Percentiles rank a stretch among this genome's conserved stretches.
Conservation (phyloP, 2,888 invertebrate species). For the Sphaerophoria taeniata region DNA sequence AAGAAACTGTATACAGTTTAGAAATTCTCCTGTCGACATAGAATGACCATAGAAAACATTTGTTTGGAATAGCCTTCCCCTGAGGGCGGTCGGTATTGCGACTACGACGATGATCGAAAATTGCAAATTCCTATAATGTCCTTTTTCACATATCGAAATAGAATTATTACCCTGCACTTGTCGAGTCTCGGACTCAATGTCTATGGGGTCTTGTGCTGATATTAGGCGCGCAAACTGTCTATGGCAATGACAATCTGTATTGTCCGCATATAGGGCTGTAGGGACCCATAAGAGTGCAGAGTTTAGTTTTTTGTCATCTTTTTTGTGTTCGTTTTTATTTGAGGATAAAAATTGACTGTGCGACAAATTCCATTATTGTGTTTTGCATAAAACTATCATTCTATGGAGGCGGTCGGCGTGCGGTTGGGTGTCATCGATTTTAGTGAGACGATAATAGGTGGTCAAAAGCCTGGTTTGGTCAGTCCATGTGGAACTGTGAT, state of each 20-base stretch:
- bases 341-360: constrained; percentile 14
- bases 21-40: constrained; percentile 26
- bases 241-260: too few relatives aligned
- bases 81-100: background rate
- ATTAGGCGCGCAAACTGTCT: constrained; percentile 50
- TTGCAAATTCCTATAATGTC: constrained; percentile 56
- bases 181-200: too few relatives aligned
- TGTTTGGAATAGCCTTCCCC: constrained; percentile 11
- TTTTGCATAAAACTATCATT: constrained; percentile 39
- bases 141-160: constrained; percentile 38
- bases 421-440: constrained; percentile 17
- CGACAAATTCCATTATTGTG: constrained; percentile 43
- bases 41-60: constrained; percentile 42
- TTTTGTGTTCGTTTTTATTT: background rate
- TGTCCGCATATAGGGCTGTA: background rate
- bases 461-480: constrained; percentile 2
- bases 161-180: constrained; percentile 44
- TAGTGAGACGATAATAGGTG: constrained; percentile 10
- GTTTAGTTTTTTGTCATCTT: background rate
- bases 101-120: constrained; percentile 39
- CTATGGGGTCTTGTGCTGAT: constrained; percentile 33
- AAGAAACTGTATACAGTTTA: background rate
- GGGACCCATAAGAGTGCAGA: constrained; percentile 39
- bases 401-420: background rate
- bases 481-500: background rate